Percentiles rank a stretch among this genome's conserved stretches.
phyloP scores from a whole-genome alignment of 2,797 vertebrate species.

The Cyclopterus lumpus region DNA sequence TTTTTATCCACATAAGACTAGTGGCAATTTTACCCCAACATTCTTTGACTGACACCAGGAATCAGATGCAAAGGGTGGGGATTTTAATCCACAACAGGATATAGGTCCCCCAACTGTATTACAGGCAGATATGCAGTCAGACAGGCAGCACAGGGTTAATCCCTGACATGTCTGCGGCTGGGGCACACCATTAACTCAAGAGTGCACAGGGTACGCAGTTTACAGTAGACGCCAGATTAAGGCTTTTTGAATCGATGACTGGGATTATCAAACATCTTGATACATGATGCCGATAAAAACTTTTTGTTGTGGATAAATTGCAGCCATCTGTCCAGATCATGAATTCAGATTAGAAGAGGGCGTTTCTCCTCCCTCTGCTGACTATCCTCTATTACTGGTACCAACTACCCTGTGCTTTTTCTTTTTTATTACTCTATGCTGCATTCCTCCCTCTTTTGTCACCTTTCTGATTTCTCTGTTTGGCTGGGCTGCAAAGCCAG shows the following conservation, averaged over 20 bases:
- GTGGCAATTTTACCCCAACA: constrained; percentile 12
- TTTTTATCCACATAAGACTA: background rate
- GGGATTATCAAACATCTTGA: constrained; percentile 43
- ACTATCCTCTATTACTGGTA: background rate
- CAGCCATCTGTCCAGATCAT: background rate
- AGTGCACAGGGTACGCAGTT: constrained; percentile 16
- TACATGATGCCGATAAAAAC: constrained; percentile 6
- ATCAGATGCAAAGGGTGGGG: background rate
- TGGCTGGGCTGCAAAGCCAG: constrained; percentile 22
- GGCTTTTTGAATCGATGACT: constrained; percentile 13
- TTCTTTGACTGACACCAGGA: constrained; percentile 12
- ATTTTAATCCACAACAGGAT: constrained; percentile 40
- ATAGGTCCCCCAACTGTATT: constrained; percentile 28
- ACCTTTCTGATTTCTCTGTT: constrained; percentile 26
- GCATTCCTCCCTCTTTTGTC: constrained; percentile 2
- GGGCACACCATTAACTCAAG: constrained; percentile 35
- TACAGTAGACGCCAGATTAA: constrained; percentile 40
- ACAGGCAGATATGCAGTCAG: constrained; percentile 40
- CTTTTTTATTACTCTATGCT: background rate
- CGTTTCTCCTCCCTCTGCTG: background rate
- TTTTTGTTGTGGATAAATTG: background rate
- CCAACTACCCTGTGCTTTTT: background rate
- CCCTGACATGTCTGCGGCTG: constrained; percentile 47
- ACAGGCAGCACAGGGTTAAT: constrained; percentile 65
- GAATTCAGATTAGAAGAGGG: background rate